These are phyloP conservation scores for Colistium nudipinnis DNA, from an alignment of 2,113 vertebrate genomes.

Conservation along the genomic window DNA sequence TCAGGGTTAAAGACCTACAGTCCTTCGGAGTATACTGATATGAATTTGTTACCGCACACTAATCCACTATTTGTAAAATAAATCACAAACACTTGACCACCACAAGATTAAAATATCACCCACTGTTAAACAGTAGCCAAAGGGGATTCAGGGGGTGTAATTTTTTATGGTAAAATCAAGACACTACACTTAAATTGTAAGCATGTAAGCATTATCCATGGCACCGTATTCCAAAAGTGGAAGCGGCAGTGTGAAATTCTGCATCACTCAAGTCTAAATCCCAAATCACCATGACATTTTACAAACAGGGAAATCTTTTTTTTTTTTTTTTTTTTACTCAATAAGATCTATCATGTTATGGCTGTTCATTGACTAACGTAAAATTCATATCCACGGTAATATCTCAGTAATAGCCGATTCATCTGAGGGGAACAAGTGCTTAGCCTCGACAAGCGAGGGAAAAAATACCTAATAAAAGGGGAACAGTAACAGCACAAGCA, in stretches of 20 bases:
- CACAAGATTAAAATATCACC: slow-evolving; percentile 24
- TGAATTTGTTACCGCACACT: neutral
- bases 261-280: slow-evolving; percentile 71
- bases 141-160: slow-evolving; percentile 10
- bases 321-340: slow-evolving; percentile 18
- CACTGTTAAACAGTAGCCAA: slow-evolving; percentile 1
- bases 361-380: slow-evolving; percentile 67
- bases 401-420: slow-evolving; percentile 75
- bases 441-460: slow-evolving; percentile 57
- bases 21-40: neutral
- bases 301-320: slow-evolving; percentile 61
- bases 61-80: slow-evolving; percentile 26
- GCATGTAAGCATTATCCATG: slow-evolving; percentile 70
- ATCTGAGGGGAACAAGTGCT: slow-evolving; percentile 69
- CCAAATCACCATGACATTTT: slow-evolving; percentile 78
- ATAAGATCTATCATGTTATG: slow-evolving; percentile 70
- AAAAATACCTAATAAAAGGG: slow-evolving; percentile 62
- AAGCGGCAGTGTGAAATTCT: slow-evolving; percentile 76
- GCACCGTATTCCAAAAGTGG: slow-evolving; percentile 46
- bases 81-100: slow-evolving; percentile 29
- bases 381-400: slow-evolving; percentile 74
- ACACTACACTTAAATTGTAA: slow-evolving; percentile 48
- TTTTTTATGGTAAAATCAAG: slow-evolving; percentile 44
- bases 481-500: slow-evolving; percentile 46
- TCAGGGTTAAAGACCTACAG: neutral